Base-by-base conservation (phyloP, 2,113 vertebrate species). In the Neomonachus schauinslandi region DNA sequence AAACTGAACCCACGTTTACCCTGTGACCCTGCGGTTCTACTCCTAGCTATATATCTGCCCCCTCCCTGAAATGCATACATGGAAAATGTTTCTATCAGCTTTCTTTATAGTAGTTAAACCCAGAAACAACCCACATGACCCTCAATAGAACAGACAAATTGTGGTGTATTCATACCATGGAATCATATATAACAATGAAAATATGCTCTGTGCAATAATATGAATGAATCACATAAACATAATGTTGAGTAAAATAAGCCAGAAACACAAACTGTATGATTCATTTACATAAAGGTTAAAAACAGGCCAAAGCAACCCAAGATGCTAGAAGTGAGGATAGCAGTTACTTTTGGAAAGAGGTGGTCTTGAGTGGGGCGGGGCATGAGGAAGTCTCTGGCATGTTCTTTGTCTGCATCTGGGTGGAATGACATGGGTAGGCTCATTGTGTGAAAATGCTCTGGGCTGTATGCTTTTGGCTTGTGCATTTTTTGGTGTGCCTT, bases 1-100 rank as follows among this genome's bases (percentile, higher is more conserved):
- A 36, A 36, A 28, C 49, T 28, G 11, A 61, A 28, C 49, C 12
- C 26, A 4, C 1, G 2, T 14, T 79, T 16, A 33, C 36, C 8
- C 79, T 0, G 0, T 7, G 2, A 51, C 31, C 9, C 10, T 57
- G 51, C 28, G 7, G 18, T 10, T 42, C 46, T 53, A 9, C 7
- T 65, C 65, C 42, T 49, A 1, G 57, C 6, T 59, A 28, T 53
- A 5, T 49, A 7, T 11, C 28, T 51, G 18, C 36, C 19, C 10
- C 7, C 11, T 79, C 42, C 65, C 57, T 8, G 10, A 74, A 69
- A 55, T 2, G 16, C 63, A 24, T 15, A 22, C n/a, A n/a, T 13
- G 9, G n/a, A 53, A 51, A 86, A 15, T 51, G 53, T 72, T 42
- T 39, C 79, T 61, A 3, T 28, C 4, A 31, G 76, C 24, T 4